A percentile compares a stretch with the other conserved stretches of the same genome.
Evolutionary conservation across 1,140 invertebrate genomes (phyloP).

Genomic region (Ptiloglossa arizonensis): DNA sequence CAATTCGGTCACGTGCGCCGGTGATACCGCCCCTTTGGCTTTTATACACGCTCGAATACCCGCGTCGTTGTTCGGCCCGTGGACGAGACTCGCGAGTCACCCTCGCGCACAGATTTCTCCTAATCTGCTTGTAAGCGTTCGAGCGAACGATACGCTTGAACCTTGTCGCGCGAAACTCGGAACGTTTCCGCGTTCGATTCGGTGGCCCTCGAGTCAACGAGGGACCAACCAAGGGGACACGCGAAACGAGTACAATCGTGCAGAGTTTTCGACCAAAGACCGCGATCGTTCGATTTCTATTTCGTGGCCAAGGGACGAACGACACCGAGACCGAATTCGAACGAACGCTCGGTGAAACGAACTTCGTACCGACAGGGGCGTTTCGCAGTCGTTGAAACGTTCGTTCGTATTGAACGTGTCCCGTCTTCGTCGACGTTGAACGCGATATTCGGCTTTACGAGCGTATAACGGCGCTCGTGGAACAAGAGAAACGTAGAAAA

Average conservation of each 20-base stretch:
- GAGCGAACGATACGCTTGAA: constrained; percentile 31
- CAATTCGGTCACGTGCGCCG: constrained; percentile 53
- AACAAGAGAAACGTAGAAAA: background rate
- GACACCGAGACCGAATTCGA: too few relatives aligned
- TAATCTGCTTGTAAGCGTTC: constrained; percentile 35
- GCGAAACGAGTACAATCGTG: too few relatives aligned
- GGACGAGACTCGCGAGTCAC: too few relatives aligned
- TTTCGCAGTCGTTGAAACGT: constrained; percentile 14
- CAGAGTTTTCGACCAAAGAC: too few relatives aligned
- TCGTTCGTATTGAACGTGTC: background rate
- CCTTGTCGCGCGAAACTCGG: background rate
- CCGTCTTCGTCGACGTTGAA: constrained; percentile 1
- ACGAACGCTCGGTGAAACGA: background rate
- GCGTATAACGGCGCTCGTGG: background rate
- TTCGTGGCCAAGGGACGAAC: too few relatives aligned
- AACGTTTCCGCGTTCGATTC: too few relatives aligned
- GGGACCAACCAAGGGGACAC: too few relatives aligned
- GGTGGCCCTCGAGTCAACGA: too few relatives aligned
- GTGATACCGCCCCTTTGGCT: constrained; percentile 8
- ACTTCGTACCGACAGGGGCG: background rate
- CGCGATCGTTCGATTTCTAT: too few relatives aligned
- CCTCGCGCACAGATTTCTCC: constrained; percentile 14
- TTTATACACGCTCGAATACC: constrained; percentile 41
- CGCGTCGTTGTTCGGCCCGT: constrained; percentile 4
- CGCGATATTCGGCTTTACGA: constrained; percentile 32